Evolutionary conservation across 2,797 vertebrate genomes (phyloP).

Genomic region (Carapus acus): DNA sequence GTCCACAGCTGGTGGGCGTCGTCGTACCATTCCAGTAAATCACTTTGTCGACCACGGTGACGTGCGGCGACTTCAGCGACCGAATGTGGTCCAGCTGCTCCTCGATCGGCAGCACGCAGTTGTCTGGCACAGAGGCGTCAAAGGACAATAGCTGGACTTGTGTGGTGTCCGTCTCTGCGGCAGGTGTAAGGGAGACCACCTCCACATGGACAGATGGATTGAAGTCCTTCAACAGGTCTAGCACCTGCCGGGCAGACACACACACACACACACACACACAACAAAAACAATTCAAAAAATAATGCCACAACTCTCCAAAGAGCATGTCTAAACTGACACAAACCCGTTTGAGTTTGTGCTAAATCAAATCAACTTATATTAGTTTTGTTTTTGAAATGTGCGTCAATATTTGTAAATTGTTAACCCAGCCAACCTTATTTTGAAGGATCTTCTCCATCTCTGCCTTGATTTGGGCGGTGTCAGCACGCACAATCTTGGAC

Average conservation of each 20-base stretch:
- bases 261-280: too few species aligned
- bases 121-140: constrained; percentile 20
- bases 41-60: constrained; percentile 35
- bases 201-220: constrained; percentile 27
- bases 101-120: constrained; percentile 18
- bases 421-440: too few species aligned
- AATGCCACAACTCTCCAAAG: too few species aligned
- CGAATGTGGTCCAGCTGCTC: constrained; percentile 44
- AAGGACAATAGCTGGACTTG: constrained; percentile 46
- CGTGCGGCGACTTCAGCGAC: constrained; percentile 25
- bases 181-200: constrained; percentile 33
- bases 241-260: constrained; percentile 44
- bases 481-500: constrained; percentile 24
- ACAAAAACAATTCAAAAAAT: too few species aligned
- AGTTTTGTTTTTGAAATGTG: too few species aligned
- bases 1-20: too few species aligned
- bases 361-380: too few species aligned
- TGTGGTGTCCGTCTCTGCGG: constrained; percentile 24
- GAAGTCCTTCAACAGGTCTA: constrained; percentile 50
- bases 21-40: constrained; percentile 64
- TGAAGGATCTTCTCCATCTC: constrained; percentile 40
- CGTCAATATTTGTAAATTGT: too few species aligned
- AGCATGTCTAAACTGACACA: too few species aligned
- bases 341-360: too few species aligned
- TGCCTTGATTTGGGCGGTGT: constrained; percentile 28